Evolutionary conservation across 2,797 vertebrate species (phyloP).

Genomic region (Tokudaia tokunoshimensis): DNA sequence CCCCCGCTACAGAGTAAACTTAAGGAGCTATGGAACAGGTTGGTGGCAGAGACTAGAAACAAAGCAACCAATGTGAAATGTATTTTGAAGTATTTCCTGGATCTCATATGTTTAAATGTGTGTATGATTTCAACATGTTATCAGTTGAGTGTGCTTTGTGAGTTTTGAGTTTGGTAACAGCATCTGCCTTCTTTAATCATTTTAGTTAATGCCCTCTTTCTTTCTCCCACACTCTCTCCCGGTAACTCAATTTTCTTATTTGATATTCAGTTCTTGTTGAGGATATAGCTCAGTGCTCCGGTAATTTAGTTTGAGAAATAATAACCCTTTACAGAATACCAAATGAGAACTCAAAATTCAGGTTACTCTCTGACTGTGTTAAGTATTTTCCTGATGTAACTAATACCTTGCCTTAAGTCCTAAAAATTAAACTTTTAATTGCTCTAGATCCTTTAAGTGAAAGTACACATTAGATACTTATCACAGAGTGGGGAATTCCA

Average conservation of each 20-base stretch:
- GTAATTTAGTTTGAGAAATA: conserved; percentile 72
- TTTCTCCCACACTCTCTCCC: not conserved
- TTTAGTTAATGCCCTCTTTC: conserved; percentile 1
- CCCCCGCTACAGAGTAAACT: not conserved
- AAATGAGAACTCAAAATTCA: conserved; percentile 58
- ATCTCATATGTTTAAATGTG: not conserved
- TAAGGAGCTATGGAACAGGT: not conserved
- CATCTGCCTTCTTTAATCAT: conserved; percentile 29
- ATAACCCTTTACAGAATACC: conserved; percentile 58
- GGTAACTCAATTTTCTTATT: conserved; percentile 59
- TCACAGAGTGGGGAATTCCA: not conserved
- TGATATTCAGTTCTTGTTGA: conserved; percentile 68
- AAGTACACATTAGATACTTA: not conserved
- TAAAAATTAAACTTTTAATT: conserved; percentile 70
- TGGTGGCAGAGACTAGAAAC: not conserved
- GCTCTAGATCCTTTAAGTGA: not conserved
- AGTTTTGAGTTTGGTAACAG: conserved; percentile 22
- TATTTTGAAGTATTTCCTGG: not conserved
- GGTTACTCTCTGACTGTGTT: conserved; percentile 21
- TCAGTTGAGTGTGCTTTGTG: conserved; percentile 37
- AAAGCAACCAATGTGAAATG: conserved; percentile 5
- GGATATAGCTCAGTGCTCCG: conserved; percentile 43
- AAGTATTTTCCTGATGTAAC: conserved; percentile 39
- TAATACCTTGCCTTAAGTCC: conserved; percentile 40
- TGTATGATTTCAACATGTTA: not conserved